Evolutionary conservation across 2,888 invertebrate genomes (phyloP), one percentile per base, ranked within the genome.

Genomic region (Pyrocoelia pectoralis): DNA sequence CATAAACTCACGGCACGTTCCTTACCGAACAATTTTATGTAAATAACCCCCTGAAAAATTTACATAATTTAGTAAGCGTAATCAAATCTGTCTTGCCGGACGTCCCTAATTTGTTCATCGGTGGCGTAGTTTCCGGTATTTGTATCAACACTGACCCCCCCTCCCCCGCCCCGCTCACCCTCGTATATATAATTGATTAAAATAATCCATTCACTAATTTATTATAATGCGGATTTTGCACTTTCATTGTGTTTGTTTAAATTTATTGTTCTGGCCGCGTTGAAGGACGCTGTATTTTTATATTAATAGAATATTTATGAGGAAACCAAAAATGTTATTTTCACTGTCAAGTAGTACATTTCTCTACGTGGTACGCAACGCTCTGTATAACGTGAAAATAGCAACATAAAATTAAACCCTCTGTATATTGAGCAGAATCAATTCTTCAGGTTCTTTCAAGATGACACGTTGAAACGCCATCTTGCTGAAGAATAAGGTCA

Each of bases 91-190:
- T 50, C 64, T 62, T 65, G 58, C 66, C 67, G 67, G 62, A 64
- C 69, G 65, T 64, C 57, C 67, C 72, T 69, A 72, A 72, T 72
- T 70, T 69, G 69, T 61, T 59, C 61, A 65, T 63, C 70, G 68
- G 65, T 68, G 70, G 65, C 66, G 64, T 50, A 51, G 65, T 67
- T 73, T 74, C 70, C 72, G 72, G 71, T n/a, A n/a, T n/a, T n/a
- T n/a, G n/a, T n/a, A n/a, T n/a, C n/a, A n/a, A n/a, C n/a, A n/a
- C n/a, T n/a, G n/a, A n/a, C n/a, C n/a, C n/a, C 24, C 4, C 24
- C 24, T 65, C 67, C 67, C 65, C 64, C 65, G 66, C 66, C 61
- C 68, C 64, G 55, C 67, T 71, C 72, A 72, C 70, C 71, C 70
- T 67, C 68, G 70, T 24, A 24, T 24, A 24, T 24, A 24, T 24